Percentiles rank a stretch among this genome's conserved stretches.
Conservation (phyloP, 2,888 invertebrate species). For the Eurytoma californica region DNA sequence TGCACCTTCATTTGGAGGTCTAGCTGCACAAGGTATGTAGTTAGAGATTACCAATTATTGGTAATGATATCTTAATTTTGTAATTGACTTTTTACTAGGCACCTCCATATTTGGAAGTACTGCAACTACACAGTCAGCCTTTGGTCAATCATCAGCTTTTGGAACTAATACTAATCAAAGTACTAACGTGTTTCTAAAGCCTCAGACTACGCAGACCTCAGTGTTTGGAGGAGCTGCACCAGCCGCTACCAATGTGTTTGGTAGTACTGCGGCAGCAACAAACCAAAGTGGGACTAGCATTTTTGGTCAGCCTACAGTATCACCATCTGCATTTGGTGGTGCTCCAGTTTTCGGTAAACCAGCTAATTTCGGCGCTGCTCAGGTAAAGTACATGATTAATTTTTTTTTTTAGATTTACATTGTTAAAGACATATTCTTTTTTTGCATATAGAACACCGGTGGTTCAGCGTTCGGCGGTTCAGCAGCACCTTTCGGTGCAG, state of each 20-base stretch:
- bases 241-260: slow-evolving; percentile 59
- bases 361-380: slow-evolving; percentile 59
- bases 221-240: slow-evolving; percentile 63
- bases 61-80: neutral
- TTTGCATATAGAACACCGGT: slow-evolving; percentile 14
- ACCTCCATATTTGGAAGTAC: slow-evolving; percentile 63
- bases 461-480: slow-evolving; percentile 51
- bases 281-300: slow-evolving; percentile 23
- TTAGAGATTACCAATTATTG: neutral
- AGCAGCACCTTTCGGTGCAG: slow-evolving; percentile 50
- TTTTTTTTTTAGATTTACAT: neutral
- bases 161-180: slow-evolving; percentile 53
- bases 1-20: slow-evolving; percentile 61
- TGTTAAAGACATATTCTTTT: neutral
- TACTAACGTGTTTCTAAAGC: slow-evolving; percentile 62
- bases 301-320: slow-evolving; percentile 55
- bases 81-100: neutral
- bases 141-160: slow-evolving; percentile 64
- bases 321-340: slow-evolving; percentile 64
- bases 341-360: slow-evolving; percentile 66
- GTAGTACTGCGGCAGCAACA: slow-evolving; percentile 35
- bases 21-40: slow-evolving; percentile 49
- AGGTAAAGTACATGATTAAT: slow-evolving; percentile 31
- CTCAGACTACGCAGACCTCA: slow-evolving; percentile 62
- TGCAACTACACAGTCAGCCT: slow-evolving; percentile 59